Evolutionary conservation across 2,113 vertebrate genomes (phyloP).

Genomic region (Accipiter cooperii): DNA sequence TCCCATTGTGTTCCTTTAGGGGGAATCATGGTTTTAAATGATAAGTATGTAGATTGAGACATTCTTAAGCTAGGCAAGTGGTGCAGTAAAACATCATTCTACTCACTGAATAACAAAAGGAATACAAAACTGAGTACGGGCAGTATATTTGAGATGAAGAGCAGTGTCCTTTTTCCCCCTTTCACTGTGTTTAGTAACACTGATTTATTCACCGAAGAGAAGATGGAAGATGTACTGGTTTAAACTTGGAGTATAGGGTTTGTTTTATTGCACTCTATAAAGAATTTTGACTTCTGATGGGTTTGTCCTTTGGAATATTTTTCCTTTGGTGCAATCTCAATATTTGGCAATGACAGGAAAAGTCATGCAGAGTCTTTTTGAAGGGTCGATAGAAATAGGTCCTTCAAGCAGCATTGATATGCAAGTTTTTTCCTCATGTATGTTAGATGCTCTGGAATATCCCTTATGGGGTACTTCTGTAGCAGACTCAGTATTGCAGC

Average conservation of each 20-base stretch:
- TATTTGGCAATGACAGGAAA: not conserved
- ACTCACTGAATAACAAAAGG: not conserved
- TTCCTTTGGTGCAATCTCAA: not conserved
- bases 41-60: slow-evolving; percentile 10
- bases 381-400: not conserved
- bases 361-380: not conserved
- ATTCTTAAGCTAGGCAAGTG: slow-evolving; percentile 40
- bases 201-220: not conserved
- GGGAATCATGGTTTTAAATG: slow-evolving; percentile 24
- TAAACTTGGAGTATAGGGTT: not conserved
- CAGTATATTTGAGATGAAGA: not conserved
- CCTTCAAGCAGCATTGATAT: not conserved
- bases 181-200: not conserved
- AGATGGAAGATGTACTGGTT: not conserved
- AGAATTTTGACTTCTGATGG: not conserved
- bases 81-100: slow-evolving; percentile 2
- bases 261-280: slow-evolving; percentile 14
- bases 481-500: not conserved
- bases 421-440: not conserved
- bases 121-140: not conserved
- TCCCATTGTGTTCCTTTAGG: not conserved
- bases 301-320: not conserved
- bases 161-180: not conserved
- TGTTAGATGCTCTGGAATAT: not conserved
- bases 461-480: not conserved